Evolutionary conservation across 2,888 invertebrate genomes (phyloP), one percentile per base, ranked within the genome.

Genomic region (Eucriotettix oculatus): DNA sequence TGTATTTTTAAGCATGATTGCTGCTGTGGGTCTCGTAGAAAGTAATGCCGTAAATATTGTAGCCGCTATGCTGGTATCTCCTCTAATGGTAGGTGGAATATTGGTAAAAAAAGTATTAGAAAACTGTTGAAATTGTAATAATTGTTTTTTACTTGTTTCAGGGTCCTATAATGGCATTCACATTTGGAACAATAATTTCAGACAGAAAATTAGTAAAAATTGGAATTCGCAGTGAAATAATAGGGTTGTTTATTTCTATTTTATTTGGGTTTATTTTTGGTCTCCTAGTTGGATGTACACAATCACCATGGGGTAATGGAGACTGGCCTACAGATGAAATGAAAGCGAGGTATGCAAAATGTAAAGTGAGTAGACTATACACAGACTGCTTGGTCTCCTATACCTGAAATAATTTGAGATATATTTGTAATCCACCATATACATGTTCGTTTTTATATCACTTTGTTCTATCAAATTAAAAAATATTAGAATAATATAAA

Each of bases 161-260:
- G 80, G 89, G 89, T 1, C 90, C 90, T 0, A 90, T 90, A 14
- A 85, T 90, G 83, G 90, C 89, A n/a, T 82, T 87, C 65, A 88
- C 89, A 59, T 90, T 90, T 71, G 90, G 90, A 10, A 81, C 84
- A 29, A 86, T 88, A 63, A 87, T 90, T 67, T 80, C 86, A 41
- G 89, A 90, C 70, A 74, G 79, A 66, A 78, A 80, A 64, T 77
- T 90, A 10, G 78, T 86, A 66, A 79, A 78, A 67, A 79, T 84
- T 61, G 90, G 90, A 3, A 77, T 90, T 52, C 80, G 82, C 62
- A 83, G 85, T 64, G 77, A 89, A 62, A 68, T 81, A 1, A 71
- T 84, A 16, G 89, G 90, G 44, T 83, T 90, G 76, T 71, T 82
- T 1, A 72, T 88, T n/a, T 90, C 90, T 14, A 74, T 88, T 55